A percentile compares a stretch with the other conserved stretches of the same genome.
Evolutionary conservation across 2,113 vertebrate species (phyloP).

Genomic region (Rhinogobius similis): DNA sequence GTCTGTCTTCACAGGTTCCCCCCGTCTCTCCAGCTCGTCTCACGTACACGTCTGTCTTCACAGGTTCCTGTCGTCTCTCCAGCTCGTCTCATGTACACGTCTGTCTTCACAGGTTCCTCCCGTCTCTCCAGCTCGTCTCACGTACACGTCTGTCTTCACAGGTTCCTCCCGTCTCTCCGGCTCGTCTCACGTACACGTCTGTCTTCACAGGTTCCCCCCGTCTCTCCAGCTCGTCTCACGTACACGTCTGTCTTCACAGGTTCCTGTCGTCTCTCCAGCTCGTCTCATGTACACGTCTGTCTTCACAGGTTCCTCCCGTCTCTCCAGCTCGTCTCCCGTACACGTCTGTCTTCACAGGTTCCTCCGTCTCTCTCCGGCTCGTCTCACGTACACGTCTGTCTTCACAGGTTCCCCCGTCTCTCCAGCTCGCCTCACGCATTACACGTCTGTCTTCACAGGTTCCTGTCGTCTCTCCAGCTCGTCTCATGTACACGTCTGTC

Average conservation of each 20-base stretch:
- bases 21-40: constrained; percentile 88
- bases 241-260: not conserved
- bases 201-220: no score
- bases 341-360: no score
- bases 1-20: constrained; percentile 79
- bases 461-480: constrained; percentile 90
- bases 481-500: no score
- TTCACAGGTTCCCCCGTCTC: not conserved
- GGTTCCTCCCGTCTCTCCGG: constrained; percentile 90
- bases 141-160: constrained; percentile 45
- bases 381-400: not conserved
- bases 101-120: not conserved
- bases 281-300: not conserved
- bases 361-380: no score
- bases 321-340: constrained; percentile 88
- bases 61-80: no score
- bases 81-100: not conserved
- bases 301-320: constrained; percentile 86
- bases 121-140: not conserved
- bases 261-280: not conserved
- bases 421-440: not conserved
- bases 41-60: no score
- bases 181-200: no score
- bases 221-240: no score
- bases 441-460: constrained; percentile 67